A percentile compares a stretch with the other conserved stretches of the same genome.
phyloP scores from a whole-genome alignment of 1,140 invertebrate species.

The Thaumatotibia leucotreta region DNA sequence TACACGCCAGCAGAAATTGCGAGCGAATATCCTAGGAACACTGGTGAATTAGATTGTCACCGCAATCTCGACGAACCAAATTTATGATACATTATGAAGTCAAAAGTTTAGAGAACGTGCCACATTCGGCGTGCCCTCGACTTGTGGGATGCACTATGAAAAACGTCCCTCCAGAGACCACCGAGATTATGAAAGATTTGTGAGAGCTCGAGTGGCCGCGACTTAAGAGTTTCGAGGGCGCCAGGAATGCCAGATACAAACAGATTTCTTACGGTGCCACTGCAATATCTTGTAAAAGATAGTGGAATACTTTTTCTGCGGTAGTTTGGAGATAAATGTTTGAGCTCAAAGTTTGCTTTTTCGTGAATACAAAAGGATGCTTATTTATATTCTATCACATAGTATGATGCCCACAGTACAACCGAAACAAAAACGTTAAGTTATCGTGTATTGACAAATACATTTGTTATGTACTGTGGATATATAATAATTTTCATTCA shows the following conservation, averaged over 20 bases:
- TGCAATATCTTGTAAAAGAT: slow-evolving; percentile 35
- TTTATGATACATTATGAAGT: slow-evolving; percentile 3
- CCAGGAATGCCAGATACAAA: slow-evolving; percentile 72
- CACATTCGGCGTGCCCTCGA: slow-evolving; percentile 23
- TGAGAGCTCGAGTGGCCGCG: slow-evolving; percentile 59
- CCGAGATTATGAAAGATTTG: slow-evolving; percentile 77
- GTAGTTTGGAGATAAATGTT: not conserved
- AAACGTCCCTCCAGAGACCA: slow-evolving; percentile 56
- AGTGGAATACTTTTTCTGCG: slow-evolving; percentile 5
- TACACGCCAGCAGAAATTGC: not conserved
- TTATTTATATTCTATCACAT: too few species aligned
- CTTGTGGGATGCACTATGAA: slow-evolving; percentile 51
- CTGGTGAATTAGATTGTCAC: not conserved
- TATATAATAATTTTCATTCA: too few species aligned
- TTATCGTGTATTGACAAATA: too few species aligned
- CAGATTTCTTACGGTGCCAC: slow-evolving; percentile 55
- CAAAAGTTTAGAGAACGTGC: slow-evolving; percentile 30
- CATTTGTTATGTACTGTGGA: too few species aligned
- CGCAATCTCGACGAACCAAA: not conserved
- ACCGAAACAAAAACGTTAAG: too few species aligned
- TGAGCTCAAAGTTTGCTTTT: not conserved
- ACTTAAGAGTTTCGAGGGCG: slow-evolving; percentile 74
- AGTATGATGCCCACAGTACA: too few species aligned
- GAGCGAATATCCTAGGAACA: not conserved
- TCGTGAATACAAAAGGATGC: too few species aligned